phyloP scores from a whole-genome alignment of 1,140 invertebrate species.

The Tribolium madens region DNA sequence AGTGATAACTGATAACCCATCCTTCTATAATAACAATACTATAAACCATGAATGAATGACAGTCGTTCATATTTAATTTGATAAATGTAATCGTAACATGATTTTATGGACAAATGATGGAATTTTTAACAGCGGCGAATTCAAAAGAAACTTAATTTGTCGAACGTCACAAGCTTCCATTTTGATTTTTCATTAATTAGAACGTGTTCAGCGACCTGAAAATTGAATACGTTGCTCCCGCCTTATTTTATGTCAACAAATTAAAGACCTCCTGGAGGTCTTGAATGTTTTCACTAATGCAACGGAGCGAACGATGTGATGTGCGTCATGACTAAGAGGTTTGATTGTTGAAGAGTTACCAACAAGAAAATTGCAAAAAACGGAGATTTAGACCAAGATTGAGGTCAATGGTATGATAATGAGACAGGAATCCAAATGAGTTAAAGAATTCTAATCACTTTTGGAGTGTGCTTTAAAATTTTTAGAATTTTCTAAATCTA shows the following conservation, averaged over 20 bases:
- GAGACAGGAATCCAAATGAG: not conserved
- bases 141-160: slow-evolving; percentile 24
- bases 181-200: slow-evolving; percentile 31
- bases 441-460: too few relatives aligned
- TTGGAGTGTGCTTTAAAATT: too few relatives aligned
- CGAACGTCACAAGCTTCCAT: slow-evolving; percentile 13
- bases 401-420: slow-evolving; percentile 7
- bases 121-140: slow-evolving; percentile 4
- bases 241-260: slow-evolving; percentile 22
- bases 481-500: too few relatives aligned
- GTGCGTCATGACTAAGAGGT: not conserved
- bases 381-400: not conserved
- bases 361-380: slow-evolving; percentile 13
- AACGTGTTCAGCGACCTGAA: slow-evolving; percentile 31
- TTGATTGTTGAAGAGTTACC: not conserved
- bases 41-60: slow-evolving; percentile 29
- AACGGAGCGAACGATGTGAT: not conserved
- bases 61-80: slow-evolving; percentile 5
- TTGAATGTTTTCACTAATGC: not conserved
- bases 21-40: slow-evolving; percentile 25
- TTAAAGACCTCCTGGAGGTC: slow-evolving; percentile 7
- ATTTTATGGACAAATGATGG: not conserved
- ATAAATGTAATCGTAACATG: slow-evolving; percentile 21
- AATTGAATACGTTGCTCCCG: slow-evolving; percentile 10
- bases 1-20: slow-evolving; percentile 32